Percentiles rank a stretch among this genome's conserved stretches.
Evolutionary conservation across 2,113 vertebrate genomes (phyloP).

Genomic region (Narcine bancroftii): DNA sequence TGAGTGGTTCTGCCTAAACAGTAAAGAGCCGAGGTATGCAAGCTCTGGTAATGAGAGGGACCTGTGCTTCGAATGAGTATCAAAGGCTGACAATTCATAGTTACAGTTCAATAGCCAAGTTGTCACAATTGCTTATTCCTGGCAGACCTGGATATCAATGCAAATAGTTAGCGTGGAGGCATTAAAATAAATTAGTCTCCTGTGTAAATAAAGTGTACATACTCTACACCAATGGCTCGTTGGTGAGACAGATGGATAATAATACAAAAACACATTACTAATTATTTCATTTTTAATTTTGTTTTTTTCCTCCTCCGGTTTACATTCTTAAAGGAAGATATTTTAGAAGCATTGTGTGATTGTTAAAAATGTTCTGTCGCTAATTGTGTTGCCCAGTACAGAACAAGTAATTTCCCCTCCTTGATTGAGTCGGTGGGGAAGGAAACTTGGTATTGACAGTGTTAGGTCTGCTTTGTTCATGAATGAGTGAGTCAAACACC

Average conservation of each 20-base stretch:
- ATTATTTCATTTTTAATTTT: conserved; percentile 43
- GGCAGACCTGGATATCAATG: conserved; percentile 66
- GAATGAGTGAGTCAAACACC: too few species aligned
- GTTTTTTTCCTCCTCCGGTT: background rate
- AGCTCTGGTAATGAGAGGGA: conserved; percentile 67
- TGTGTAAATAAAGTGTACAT: conserved; percentile 65
- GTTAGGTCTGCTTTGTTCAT: too few species aligned
- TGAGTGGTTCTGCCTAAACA: conserved; percentile 30
- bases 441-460: background rate
- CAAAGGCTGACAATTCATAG: conserved; percentile 51
- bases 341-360: background rate
- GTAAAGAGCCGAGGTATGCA: conserved; percentile 44
- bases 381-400: background rate
- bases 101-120: conserved; percentile 76
- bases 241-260: conserved; percentile 53
- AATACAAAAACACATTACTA: conserved; percentile 55
- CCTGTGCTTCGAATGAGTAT: conserved; percentile 57
- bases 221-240: conserved; percentile 56
- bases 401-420: background rate
- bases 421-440: too few species aligned
- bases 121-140: conserved; percentile 71
- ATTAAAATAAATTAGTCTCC: conserved; percentile 75
- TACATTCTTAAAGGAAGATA: conserved; percentile 6
- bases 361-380: background rate
- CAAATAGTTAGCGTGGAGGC: conserved; percentile 59